Conservation (phyloP, 53 echinoderm and acorn worm species). For the Henricia sp. region DNA sequence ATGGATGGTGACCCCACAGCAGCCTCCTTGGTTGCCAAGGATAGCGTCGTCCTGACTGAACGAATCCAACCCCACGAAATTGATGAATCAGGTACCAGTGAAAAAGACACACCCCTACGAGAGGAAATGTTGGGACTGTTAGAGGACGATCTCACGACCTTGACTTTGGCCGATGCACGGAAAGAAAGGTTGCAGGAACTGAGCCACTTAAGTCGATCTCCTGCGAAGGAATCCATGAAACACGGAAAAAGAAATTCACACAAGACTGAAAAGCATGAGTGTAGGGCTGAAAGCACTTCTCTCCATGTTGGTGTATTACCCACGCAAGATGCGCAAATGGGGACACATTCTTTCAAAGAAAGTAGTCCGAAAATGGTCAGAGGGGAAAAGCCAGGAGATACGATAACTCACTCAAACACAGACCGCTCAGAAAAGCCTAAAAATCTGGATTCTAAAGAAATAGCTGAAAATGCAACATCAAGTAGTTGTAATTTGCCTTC, state of each 20-base stretch:
- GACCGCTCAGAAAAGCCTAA: not conserved
- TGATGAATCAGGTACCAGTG: not conserved
- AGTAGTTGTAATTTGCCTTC: not conserved
- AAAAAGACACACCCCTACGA: not conserved
- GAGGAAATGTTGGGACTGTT: conserved; percentile 42
- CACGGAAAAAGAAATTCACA: not conserved
- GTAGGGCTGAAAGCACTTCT: not conserved
- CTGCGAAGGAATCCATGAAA: not conserved
- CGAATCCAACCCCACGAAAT: conserved; percentile 28
- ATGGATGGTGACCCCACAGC: conserved; percentile 21
- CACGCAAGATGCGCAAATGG: not conserved
- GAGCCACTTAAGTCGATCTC: conserved; percentile 8
- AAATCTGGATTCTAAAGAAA: not conserved
- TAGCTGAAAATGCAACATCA: not conserved
- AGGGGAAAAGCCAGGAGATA: not conserved
- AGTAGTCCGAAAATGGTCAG: not conserved
- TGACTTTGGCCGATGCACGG: conserved; percentile 56
- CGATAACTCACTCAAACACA: not conserved
- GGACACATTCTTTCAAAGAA: not conserved
- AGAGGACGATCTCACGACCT: conserved; percentile 63
- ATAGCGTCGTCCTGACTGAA: conserved; percentile 58
- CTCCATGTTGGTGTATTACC: not conserved
- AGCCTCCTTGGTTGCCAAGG: conserved; percentile 36
- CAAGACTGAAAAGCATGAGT: not conserved
- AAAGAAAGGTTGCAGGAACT: conserved; percentile 36